Evolutionary conservation across 2,888 invertebrate species (phyloP).

Genomic region (Rotaria socialis): DNA sequence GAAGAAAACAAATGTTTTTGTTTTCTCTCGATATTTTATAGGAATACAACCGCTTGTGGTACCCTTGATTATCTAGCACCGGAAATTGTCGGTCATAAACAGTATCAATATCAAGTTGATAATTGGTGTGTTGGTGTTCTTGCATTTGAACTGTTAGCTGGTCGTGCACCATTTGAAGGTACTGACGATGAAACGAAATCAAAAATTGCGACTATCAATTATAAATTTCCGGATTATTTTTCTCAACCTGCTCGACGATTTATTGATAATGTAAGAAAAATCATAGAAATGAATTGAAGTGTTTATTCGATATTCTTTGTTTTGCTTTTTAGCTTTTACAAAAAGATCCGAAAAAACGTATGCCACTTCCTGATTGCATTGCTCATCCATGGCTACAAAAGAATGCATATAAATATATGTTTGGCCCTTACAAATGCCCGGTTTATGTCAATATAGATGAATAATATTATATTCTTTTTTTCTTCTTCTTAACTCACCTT

Average conservation of each 20-base stretch:
- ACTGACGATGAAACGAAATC: slow-evolving; percentile 59
- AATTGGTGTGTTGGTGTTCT: slow-evolving; percentile 92
- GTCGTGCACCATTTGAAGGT: slow-evolving; percentile 85
- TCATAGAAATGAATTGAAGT: slow-evolving; percentile 47
- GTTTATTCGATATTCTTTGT: too few species aligned
- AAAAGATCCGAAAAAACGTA: slow-evolving; percentile 70
- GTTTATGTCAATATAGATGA: slow-evolving; percentile 1
- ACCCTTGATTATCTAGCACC: slow-evolving; percentile 91
- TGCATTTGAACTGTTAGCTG: slow-evolving; percentile 86
- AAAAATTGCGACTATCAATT: slow-evolving; percentile 59
- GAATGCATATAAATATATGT: slow-evolving; percentile 48
- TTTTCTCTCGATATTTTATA: slow-evolving; percentile 53
- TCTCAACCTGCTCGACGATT: slow-evolving; percentile 60
- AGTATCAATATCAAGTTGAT: slow-evolving; percentile 77
- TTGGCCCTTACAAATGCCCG: slow-evolving; percentile 34
- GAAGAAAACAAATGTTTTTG: not conserved
- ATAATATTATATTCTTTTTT: not conserved
- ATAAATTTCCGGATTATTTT: slow-evolving; percentile 59
- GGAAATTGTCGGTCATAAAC: slow-evolving; percentile 84
- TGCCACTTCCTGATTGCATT: slow-evolving; percentile 71
- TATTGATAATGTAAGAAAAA: slow-evolving; percentile 56
- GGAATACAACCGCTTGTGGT: slow-evolving; percentile 84
- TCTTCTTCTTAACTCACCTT: too few species aligned
- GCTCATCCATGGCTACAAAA: slow-evolving; percentile 74
- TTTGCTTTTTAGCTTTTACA: slow-evolving; percentile 66